Base-by-base conservation (phyloP, 2,797 vertebrate genomes). In the Acanthornis magna region DNA sequence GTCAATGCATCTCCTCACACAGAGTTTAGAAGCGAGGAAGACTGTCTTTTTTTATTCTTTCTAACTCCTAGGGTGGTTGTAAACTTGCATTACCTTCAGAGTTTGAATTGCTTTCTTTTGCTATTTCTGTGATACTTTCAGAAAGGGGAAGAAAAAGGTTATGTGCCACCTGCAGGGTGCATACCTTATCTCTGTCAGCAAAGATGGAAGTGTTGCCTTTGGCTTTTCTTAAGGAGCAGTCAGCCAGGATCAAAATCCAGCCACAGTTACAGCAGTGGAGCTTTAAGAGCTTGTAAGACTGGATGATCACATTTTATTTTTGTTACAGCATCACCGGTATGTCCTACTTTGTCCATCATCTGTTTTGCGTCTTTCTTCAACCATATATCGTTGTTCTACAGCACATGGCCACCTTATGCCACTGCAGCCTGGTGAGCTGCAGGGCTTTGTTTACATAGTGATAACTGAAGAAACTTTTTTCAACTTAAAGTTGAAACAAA, bases 341-440 rank as follows among this genome's bases (percentile, higher is more conserved):
- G 23, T 76, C 32, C 47, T 76, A 1, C 22, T 61, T 36, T 51
- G 19, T 50, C 45, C 21, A 7, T 70, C 61, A 18, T 48, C 32
- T 34, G 36, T 68, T 79, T 47, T 76, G 10, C 48, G 25, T 73
- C 42, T 75, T 62, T 77, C 17, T 79, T 54, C 51, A 75, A 3
- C 34, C 5, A 1, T 8, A 0, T 47, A 4, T 51, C 12, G 9
- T 11, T 50, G 3, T 62, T 60, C 10, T 34, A 23, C 16, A 72
- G 32, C n/a, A 26, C 13, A 5, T 40, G 36, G 22, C 16, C 30
- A n/a, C 17, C 11, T 76, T 32, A 29, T 88, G 17, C 36, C 27
- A 12, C 50, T 57, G 34, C 47, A 32, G 7, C 40, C 43, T 76
- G 11, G 3, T 62, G 55, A 78, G 27, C 27, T 85, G 13, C 17